Conservation (phyloP, 2,113 vertebrate species). For the Amphilophus citrinellus region DNA sequence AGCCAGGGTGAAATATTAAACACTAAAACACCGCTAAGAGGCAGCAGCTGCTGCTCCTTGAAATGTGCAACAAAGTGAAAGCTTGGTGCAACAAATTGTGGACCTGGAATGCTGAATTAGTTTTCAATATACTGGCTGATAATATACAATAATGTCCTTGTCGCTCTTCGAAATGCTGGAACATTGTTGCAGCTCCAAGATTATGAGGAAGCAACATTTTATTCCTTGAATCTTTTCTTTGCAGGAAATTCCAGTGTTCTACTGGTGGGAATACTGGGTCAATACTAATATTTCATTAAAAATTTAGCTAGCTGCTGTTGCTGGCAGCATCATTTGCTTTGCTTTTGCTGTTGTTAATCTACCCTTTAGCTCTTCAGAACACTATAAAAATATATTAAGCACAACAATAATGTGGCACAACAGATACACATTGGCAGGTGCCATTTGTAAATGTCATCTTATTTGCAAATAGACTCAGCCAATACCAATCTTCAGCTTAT, state of each 20-base stretch:
- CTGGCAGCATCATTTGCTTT: not conserved
- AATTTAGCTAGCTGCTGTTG: not conserved
- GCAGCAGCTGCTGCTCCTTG: not conserved
- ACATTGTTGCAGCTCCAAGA: not conserved
- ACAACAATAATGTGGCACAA: not conserved
- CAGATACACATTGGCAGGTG: not conserved
- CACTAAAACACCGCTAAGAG: not conserved
- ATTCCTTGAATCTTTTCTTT: not conserved
- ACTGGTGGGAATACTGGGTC: not conserved
- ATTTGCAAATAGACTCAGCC: not conserved
- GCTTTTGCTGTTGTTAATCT: not conserved
- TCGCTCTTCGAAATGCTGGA: not conserved
- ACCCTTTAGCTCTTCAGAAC: not conserved
- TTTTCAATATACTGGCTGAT: not conserved
- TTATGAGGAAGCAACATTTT: not conserved
- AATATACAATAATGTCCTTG: not conserved
- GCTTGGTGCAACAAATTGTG: not conserved
- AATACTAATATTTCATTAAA: not conserved
- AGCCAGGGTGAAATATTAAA: not conserved
- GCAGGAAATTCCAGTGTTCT: not conserved
- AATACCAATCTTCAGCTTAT: not conserved
- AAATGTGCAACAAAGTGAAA: constrained; percentile 1
- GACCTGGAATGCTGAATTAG: not conserved
- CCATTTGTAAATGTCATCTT: not conserved
- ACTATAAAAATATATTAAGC: not conserved